Evolutionary conservation across 1,140 invertebrate genomes (phyloP).

Genomic region (Drosophila sp.): DNA sequence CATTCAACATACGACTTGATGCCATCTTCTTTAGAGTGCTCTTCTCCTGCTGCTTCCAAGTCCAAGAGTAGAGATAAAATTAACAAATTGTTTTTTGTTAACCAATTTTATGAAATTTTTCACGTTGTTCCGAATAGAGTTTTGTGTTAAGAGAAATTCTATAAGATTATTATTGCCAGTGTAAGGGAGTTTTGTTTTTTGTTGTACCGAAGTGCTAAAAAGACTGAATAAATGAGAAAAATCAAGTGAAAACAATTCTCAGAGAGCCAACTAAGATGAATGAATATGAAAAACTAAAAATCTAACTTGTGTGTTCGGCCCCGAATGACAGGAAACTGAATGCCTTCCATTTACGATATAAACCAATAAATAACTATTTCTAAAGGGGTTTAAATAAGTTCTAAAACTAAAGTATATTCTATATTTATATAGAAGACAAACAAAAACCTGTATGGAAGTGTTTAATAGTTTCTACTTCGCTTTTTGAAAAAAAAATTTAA

Average conservation of each 20-base stretch:
- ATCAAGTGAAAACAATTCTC: neutral
- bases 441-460: no score
- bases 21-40: neutral
- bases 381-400: no score
- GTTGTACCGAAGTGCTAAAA: neutral
- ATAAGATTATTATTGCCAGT: constrained; percentile 3
- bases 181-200: neutral
- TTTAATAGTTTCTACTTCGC: no score
- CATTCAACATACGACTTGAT: constrained; percentile 29
- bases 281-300: neutral
- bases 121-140: neutral
- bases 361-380: neutral
- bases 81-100: no score
- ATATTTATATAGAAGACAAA: no score
- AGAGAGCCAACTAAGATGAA: constrained; percentile 4
- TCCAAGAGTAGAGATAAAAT: constrained; percentile 11
- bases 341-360: neutral
- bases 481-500: no score
- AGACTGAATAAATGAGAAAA: constrained; percentile 5
- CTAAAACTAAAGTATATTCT: no score
- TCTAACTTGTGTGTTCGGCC: neutral
- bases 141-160: neutral
- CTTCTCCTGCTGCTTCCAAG: neutral
- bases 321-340: neutral
- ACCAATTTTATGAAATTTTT: neutral